Percentiles rank a stretch among this genome's conserved stretches.
phyloP scores from a whole-genome alignment of 2,113 vertebrate species.

The Parotia lawesii region DNA sequence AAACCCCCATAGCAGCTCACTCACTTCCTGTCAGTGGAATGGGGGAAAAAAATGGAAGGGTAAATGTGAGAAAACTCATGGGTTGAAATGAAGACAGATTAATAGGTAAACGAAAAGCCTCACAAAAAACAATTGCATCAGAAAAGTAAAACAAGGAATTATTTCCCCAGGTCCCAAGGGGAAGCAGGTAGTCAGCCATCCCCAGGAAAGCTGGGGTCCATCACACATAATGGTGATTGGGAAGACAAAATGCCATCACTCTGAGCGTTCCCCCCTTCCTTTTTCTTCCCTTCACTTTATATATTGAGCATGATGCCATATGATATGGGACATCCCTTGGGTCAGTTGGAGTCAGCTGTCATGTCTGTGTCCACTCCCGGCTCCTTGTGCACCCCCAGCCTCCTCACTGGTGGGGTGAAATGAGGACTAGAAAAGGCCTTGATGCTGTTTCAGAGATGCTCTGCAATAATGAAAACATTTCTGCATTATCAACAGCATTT shows the following conservation, averaged over 20 bases:
- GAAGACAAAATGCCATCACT: not conserved
- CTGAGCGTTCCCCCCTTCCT: not conserved
- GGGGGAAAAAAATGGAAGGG: not conserved
- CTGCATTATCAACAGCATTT: not conserved
- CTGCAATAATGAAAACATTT: not conserved
- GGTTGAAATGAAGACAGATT: not conserved
- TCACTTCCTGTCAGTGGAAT: not conserved
- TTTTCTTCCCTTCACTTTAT: too few relatives aligned
- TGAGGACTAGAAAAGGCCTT: not conserved
- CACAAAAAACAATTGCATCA: not conserved
- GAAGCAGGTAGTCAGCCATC: not conserved
- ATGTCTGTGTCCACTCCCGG: not conserved
- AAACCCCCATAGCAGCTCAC: not conserved
- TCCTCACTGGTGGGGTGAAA: accelerated
- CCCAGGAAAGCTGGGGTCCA: not conserved
- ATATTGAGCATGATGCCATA: not conserved
- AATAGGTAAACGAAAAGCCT: not conserved
- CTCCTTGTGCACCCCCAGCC: not conserved
- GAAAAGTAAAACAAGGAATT: not conserved
- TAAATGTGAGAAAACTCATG: not conserved
- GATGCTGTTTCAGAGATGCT: not conserved
- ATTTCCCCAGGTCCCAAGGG: not conserved
- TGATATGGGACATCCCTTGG: not conserved
- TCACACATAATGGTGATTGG: not conserved
- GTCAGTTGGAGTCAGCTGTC: too few relatives aligned